Evolutionary conservation across 2,888 invertebrate species (phyloP).

Genomic region (Metacarcinus magister): DNA sequence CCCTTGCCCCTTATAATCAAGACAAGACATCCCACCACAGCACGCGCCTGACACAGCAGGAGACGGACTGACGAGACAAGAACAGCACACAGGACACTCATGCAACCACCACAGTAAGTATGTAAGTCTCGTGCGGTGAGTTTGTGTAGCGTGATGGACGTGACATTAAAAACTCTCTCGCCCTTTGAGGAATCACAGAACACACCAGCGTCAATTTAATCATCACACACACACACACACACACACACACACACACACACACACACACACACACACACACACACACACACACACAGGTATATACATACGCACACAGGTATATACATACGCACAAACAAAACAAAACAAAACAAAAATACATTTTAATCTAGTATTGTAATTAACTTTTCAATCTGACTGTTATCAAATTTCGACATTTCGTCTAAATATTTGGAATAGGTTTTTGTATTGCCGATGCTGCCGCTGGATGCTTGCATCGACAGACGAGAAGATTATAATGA

Average conservation of each 20-base stretch:
- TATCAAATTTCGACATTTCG: conserved; percentile 49
- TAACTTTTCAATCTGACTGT: conserved; percentile 47
- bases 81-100: conserved; percentile 21
- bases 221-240: neutral
- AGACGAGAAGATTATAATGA: neutral
- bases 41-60: conserved; percentile 21
- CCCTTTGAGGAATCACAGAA: conserved; percentile 16
- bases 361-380: conserved; percentile 49
- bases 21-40: neutral
- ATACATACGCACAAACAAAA: neutral
- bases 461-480: neutral
- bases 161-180: neutral
- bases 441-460: neutral
- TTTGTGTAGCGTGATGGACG: conserved; percentile 21
- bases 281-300: neutral
- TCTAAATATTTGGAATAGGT: neutral
- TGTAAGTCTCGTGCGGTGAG: neutral
- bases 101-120: neutral
- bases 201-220: neutral
- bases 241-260: conserved; percentile 26
- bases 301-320: neutral
- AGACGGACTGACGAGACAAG: neutral
- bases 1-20: neutral
- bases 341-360: neutral
- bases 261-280: conserved; percentile 30